Conservation (phyloP, 2,888 invertebrate genomes). For the Spilarctia lutea region DNA sequence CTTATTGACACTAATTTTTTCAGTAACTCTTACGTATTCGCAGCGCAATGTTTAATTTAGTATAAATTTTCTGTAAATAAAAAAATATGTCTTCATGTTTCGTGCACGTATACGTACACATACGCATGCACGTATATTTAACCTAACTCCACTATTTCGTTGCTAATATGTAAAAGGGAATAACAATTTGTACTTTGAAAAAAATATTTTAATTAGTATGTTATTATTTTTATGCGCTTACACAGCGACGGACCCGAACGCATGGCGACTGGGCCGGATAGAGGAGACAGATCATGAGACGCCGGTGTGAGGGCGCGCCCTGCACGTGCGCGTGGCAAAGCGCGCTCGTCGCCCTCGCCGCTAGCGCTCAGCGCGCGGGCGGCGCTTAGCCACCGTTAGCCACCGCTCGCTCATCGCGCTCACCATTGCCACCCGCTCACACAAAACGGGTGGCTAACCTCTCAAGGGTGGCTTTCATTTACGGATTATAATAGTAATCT, state of each 20-base stretch:
- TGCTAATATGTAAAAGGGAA: conserved; percentile 12
- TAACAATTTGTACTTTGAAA: not conserved
- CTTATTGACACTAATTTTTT: not conserved
- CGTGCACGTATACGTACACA: not conserved
- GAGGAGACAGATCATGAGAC: conserved; percentile 94
- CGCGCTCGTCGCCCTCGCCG: conserved; percentile 56
- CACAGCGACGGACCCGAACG: conserved; percentile 91
- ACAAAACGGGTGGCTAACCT: not conserved
- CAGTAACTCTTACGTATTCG: not conserved
- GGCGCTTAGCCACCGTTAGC: not conserved
- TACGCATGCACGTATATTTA: not conserved
- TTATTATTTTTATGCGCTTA: not conserved
- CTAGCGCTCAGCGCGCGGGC: conserved; percentile 23
- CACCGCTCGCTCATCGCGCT: not conserved
- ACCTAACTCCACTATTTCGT: not conserved
- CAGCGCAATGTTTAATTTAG: not conserved
- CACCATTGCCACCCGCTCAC: not conserved
- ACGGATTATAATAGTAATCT: conserved; percentile 46
- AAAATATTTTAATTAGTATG: not conserved
- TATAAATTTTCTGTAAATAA: not conserved
- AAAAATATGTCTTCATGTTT: not conserved
- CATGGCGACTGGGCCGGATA: conserved; percentile 93
- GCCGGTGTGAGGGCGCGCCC: conserved; percentile 89
- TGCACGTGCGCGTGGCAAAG: conserved; percentile 71
- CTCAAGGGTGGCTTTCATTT: conserved; percentile 28